Percentiles rank a stretch among this genome's conserved stretches.
Conservation (phyloP, 2,797 vertebrate genomes). For the Chiloscyllium punctatum region DNA sequence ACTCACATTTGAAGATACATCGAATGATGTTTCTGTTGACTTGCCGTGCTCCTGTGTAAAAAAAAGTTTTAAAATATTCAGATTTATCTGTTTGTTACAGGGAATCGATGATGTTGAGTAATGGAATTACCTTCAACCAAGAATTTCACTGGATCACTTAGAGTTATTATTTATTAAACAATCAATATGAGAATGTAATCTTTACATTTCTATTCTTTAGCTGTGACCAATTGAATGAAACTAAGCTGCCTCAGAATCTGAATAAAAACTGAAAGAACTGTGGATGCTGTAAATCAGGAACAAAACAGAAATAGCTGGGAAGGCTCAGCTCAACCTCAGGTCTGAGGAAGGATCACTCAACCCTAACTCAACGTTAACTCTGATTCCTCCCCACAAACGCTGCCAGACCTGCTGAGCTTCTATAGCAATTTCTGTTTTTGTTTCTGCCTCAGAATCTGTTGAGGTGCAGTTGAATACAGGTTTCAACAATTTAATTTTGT, state of each 20-base stretch:
- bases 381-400: no score
- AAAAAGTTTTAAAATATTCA: neutral
- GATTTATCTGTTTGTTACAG: neutral
- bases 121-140: neutral
- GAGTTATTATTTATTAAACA: neutral
- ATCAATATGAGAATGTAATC: neutral
- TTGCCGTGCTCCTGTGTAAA: neutral
- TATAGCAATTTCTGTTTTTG: no score
- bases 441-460: neutral
- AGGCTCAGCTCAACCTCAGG: no score
- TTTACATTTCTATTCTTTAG: neutral
- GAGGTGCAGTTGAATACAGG: neutral
- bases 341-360: no score
- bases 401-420: no score
- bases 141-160: neutral
- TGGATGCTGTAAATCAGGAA: no score
- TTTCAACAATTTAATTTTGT: neutral
- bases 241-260: neutral
- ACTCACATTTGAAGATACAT: neutral
- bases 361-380: no score
- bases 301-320: no score
- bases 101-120: neutral
- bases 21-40: neutral
- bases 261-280: no score
- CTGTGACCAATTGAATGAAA: neutral